phyloP scores from a whole-genome alignment of 2,888 invertebrate genomes.

The Copidosoma aretas region DNA sequence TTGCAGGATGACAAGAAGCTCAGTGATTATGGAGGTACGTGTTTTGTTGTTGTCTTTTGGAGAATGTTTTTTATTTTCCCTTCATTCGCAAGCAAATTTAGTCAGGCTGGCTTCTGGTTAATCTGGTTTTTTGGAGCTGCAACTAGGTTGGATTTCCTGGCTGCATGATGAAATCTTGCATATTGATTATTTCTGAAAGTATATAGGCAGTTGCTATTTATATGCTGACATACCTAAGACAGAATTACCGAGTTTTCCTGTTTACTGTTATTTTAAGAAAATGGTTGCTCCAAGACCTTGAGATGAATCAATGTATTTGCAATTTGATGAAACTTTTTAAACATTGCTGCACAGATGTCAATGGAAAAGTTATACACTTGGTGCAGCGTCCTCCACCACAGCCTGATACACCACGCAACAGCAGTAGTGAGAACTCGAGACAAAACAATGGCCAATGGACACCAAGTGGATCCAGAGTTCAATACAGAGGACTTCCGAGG shows the following conservation, averaged over 20 bases:
- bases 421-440: slow-evolving; percentile 57
- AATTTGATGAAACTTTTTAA: slow-evolving; percentile 2
- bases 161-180: neutral
- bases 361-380: slow-evolving; percentile 91
- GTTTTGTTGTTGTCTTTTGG: neutral
- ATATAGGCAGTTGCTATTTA: neutral
- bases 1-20: slow-evolving; percentile 86
- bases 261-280: too few species aligned
- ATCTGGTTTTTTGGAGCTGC: neutral
- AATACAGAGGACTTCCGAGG: slow-evolving; percentile 56
- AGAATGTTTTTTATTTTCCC: neutral
- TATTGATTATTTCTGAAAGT: neutral
- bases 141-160: neutral
- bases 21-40: slow-evolving; percentile 77
- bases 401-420: slow-evolving; percentile 58
- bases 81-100: too few species aligned
- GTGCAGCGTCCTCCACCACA: slow-evolving; percentile 86
- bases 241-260: too few species aligned
- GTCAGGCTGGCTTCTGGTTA: neutral
- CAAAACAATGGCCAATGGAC: slow-evolving; percentile 57
- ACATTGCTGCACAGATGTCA: slow-evolving; percentile 71
- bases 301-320: neutral
- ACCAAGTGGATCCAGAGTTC: slow-evolving; percentile 31
- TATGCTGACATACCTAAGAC: neutral
- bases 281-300: too few species aligned